Conservation (phyloP, 1,140 invertebrate species). For the Drosophila sproati region DNA sequence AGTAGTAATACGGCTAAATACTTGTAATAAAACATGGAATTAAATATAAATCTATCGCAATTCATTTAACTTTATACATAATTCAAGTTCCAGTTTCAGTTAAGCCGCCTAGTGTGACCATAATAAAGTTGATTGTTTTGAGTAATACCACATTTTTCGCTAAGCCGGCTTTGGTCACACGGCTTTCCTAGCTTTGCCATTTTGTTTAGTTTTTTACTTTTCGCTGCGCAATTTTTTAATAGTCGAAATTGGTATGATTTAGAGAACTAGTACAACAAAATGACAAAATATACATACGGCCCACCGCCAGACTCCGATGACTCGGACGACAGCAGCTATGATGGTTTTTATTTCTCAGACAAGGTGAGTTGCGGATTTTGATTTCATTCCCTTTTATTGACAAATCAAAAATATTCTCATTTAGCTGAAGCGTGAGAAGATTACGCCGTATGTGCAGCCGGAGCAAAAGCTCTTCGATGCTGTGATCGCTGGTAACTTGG, state of each 20-base stretch:
- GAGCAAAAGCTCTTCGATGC: constrained; percentile 56
- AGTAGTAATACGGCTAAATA: constrained; percentile 26
- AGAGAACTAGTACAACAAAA: constrained; percentile 13
- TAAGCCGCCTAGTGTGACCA: constrained; percentile 29
- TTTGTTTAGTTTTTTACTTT: constrained; percentile 54
- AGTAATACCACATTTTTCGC: not conserved
- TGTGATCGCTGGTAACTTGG: constrained; percentile 35
- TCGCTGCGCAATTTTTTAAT: constrained; percentile 41
- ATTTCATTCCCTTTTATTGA: not conserved
- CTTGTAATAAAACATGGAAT: constrained; percentile 9
- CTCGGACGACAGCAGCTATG: constrained; percentile 74
- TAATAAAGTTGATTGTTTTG: not conserved
- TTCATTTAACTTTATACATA: not conserved
- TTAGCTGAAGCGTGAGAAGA: constrained; percentile 41
- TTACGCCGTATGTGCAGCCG: constrained; percentile 17
- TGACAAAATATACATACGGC: constrained; percentile 39
- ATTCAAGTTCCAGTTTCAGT: not conserved
- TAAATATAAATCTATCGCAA: not conserved
- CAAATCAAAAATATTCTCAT: not conserved
- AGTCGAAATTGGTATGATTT: constrained; percentile 18
- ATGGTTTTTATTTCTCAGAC: constrained; percentile 75
- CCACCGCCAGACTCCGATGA: constrained; percentile 67
- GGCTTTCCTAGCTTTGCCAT: constrained; percentile 29
- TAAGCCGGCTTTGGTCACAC: constrained; percentile 26
- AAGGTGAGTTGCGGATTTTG: constrained; percentile 17